A percentile compares a stretch with the other conserved stretches of the same genome.
Conservation (phyloP, 2,888 invertebrate species). For the Hetaerina titia region DNA sequence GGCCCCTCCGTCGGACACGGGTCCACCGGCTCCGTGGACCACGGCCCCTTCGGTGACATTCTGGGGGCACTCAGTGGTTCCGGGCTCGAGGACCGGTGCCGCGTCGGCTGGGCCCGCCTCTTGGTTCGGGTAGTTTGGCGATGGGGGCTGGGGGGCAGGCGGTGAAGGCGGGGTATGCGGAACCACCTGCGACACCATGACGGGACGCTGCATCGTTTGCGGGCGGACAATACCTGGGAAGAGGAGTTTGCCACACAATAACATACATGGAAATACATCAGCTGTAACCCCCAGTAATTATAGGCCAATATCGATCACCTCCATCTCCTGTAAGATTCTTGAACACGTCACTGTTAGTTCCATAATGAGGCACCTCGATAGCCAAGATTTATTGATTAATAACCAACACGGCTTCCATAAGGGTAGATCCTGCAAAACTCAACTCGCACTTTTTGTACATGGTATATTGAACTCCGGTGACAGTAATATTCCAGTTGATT, state of each 20-base stretch:
- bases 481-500: no score
- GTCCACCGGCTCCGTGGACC: constrained; percentile 71
- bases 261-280: no score
- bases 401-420: no score
- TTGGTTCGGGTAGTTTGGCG: constrained; percentile 75
- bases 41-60: constrained; percentile 79
- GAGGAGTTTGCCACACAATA: constrained; percentile 63
- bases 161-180: constrained; percentile 78
- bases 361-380: no score
- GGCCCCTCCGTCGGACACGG: constrained; percentile 71
- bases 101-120: constrained; percentile 75
- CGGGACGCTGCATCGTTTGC: constrained; percentile 85
- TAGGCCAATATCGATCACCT: no score
- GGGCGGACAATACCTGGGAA: constrained; percentile 86
- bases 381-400: no score
- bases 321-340: no score
- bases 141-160: constrained; percentile 75
- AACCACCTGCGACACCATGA: constrained; percentile 77
- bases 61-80: constrained; percentile 87
- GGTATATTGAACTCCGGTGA: no score
- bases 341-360: no score
- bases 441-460: no score
- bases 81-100: constrained; percentile 76
- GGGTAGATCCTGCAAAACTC: no score
- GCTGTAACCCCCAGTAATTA: no score